A percentile compares a stretch with the other conserved stretches of the same genome.
phyloP scores from a whole-genome alignment of 2,797 vertebrate species.

The Sebastes reedi region DNA sequence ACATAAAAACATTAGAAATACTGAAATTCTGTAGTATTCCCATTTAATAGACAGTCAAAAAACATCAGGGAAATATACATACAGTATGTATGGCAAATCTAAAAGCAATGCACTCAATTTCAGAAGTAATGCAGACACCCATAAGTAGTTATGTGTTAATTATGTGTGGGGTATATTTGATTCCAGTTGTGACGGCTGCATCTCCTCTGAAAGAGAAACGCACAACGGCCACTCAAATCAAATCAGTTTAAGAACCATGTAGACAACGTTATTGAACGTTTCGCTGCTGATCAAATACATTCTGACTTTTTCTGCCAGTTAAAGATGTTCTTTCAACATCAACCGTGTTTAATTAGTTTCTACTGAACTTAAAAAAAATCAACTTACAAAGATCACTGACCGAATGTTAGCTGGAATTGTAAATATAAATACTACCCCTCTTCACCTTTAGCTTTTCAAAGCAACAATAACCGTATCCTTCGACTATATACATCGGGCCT shows the following conservation, averaged over 20 bases:
- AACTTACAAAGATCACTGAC: slow-evolving; percentile 33
- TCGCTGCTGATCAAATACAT: not conserved
- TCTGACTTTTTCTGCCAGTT: slow-evolving; percentile 20
- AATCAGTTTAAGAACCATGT: not conserved
- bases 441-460: slow-evolving; percentile 36
- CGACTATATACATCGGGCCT: not conserved
- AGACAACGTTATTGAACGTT: not conserved
- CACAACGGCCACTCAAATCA: not conserved
- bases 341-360: slow-evolving; percentile 29
- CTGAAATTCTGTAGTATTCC: slow-evolving; percentile 41
- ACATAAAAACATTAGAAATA: slow-evolving; percentile 7
- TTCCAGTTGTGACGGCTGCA: slow-evolving; percentile 16
- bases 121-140: slow-evolving; percentile 47
- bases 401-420: slow-evolving; percentile 42
- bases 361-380: slow-evolving; percentile 2
- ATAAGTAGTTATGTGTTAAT: slow-evolving; percentile 38
- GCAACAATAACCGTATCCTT: slow-evolving; percentile 18
- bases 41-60: slow-evolving; percentile 72
- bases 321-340: slow-evolving; percentile 34
- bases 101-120: slow-evolving; percentile 69
- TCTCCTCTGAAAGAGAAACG: slow-evolving; percentile 12
- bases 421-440: slow-evolving; percentile 46
- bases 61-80: slow-evolving; percentile 59
- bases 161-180: not conserved
- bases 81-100: slow-evolving; percentile 54